Evolutionary conservation across 2,113 vertebrate species (phyloP), one percentile per base, ranked within the genome.

Genomic region (Colius striatus): DNA sequence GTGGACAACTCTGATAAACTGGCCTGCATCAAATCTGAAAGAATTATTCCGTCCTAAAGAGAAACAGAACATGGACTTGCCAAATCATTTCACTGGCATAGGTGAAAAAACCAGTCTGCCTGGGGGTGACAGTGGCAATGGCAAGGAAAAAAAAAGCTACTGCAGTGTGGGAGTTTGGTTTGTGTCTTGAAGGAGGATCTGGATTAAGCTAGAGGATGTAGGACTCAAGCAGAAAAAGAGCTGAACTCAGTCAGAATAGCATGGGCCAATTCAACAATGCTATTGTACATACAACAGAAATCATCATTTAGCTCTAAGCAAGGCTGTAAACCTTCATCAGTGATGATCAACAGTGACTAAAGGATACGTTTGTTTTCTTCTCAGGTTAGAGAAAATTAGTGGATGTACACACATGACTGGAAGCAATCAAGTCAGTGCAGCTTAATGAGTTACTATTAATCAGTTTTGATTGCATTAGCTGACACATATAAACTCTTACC

Each of bases 391-490:
- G 53, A 89, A 94, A 89, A 95, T 84, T 65, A 78, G 45, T 38
- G 43, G 30, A 34, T 84, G 58, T 91, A 38, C 43, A 50, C 26
- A 72, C 16, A 58, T 53, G 47, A 84, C 68, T 95, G 43, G 22
- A 87, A 92, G 53, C 45, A 78, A 84, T 68, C 74, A 78, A 43
- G 61, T 72, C 61, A 82, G 34, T 72, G 48, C 11, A n/a, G 23
- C 50, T 68, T 87, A 84, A 89, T 17, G n/a, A 87, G 29, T 55
- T 78, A 57, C 45, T 78, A 27, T 78, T 84, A 82, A 61, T 89
- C 77, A 89, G 34, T 72, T 89, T 92, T 78, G 67, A 92, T 65
- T 92, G 50, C 48, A 78, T 71, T 80, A 87, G 45, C 29, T 78
- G 57, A 48, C 77, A 91, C 16, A 55, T 11, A 57, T 51, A 81